These are phyloP conservation scores for Meandrusa payeni DNA, from an alignment of 2,888 invertebrate genomes.

Conservation along the genomic window DNA sequence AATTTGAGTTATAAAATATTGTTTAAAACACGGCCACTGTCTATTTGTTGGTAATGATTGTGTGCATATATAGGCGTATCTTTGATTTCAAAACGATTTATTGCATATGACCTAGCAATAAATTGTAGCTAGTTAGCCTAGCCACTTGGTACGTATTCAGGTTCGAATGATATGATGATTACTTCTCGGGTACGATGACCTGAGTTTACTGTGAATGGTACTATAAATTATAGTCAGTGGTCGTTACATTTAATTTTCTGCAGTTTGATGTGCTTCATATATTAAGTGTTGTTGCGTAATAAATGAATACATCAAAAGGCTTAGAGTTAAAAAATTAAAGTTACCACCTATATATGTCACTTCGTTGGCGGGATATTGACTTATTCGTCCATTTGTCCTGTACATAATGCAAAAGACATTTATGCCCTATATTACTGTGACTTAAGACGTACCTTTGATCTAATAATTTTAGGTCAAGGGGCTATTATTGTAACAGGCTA, in stretches of 20 bases:
- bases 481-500: too few species aligned
- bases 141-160: slow-evolving; percentile 7
- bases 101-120: slow-evolving; percentile 6
- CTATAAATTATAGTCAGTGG: slow-evolving; percentile 9
- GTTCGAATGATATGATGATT: not conserved
- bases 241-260: slow-evolving; percentile 3
- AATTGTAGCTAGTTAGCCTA: slow-evolving; percentile 7
- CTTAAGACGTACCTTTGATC: too few species aligned
- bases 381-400: too few species aligned
- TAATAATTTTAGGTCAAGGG: too few species aligned
- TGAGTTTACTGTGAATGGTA: not conserved
- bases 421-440: too few species aligned
- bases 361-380: too few species aligned
- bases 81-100: slow-evolving; percentile 21
- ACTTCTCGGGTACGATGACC: slow-evolving; percentile 14
- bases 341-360: too few species aligned
- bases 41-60: not conserved
- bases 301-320: too few species aligned
- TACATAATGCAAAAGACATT: too few species aligned
- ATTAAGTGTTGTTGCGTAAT: not conserved
- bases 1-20: slow-evolving; percentile 15
- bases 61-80: slow-evolving; percentile 7
- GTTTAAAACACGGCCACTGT: not conserved
- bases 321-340: too few species aligned
- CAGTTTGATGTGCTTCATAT: not conserved